Evolutionary conservation across 2,113 vertebrate species (phyloP).

Genomic region (Zeus faber): DNA sequence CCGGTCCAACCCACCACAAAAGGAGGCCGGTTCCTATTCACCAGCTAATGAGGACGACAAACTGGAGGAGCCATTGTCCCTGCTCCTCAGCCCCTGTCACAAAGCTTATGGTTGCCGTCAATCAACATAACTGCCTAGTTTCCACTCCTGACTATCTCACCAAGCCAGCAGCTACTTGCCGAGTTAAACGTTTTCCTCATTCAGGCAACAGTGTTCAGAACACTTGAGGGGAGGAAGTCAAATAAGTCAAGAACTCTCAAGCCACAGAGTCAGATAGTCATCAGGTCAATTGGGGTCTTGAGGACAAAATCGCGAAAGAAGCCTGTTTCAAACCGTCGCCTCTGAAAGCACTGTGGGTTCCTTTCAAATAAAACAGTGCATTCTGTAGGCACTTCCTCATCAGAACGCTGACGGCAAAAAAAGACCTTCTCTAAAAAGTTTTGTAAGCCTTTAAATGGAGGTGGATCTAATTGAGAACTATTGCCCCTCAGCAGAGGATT

Average conservation of each 20-base stretch:
- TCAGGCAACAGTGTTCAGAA: conserved; percentile 43
- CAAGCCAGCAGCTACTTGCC: conserved; percentile 25
- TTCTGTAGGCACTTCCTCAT: conserved; percentile 14
- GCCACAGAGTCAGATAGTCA: conserved; percentile 36
- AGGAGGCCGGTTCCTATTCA: conserved; percentile 56
- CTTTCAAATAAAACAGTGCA: conserved; percentile 11
- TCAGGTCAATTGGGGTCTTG: conserved; percentile 35
- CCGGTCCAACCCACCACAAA: conserved; percentile 40
- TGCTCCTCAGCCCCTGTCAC: conserved; percentile 40
- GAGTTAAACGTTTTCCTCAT: conserved; percentile 30
- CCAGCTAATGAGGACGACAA: conserved; percentile 55
- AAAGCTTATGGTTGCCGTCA: conserved; percentile 51
- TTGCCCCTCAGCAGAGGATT: neutral
- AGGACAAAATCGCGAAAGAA: conserved; percentile 20
- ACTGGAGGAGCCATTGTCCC: conserved; percentile 49
- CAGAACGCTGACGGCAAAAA: neutral
- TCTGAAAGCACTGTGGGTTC: too few relatives aligned
- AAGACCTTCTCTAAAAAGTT: neutral
- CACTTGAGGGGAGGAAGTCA: conserved; percentile 58
- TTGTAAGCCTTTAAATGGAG: conserved; percentile 8
- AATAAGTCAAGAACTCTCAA: conserved; percentile 53
- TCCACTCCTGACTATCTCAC: conserved; percentile 40
- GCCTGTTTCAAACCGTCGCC: conserved; percentile 12
- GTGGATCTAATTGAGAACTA: neutral
- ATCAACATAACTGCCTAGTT: conserved; percentile 43